Conservation (phyloP, 1,140 invertebrate genomes). For the Nebria ingens region DNA sequence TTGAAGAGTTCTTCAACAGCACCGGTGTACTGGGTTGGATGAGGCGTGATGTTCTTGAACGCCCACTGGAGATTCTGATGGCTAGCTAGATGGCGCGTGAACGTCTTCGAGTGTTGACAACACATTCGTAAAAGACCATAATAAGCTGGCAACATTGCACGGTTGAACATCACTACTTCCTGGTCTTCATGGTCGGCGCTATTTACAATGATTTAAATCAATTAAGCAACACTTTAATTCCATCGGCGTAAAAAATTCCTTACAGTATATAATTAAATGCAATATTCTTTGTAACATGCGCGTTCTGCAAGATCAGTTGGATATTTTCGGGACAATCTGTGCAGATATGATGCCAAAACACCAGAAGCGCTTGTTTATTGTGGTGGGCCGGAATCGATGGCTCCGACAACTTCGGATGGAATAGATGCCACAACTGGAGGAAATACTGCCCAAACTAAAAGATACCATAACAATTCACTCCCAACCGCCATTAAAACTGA, state of each 20-base stretch:
- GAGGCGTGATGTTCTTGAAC: constrained; percentile 90
- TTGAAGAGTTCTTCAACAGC: constrained; percentile 87
- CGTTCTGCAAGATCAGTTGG: constrained; percentile 72
- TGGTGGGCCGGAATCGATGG: constrained; percentile 89
- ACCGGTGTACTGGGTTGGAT: constrained; percentile 81
- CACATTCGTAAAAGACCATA: constrained; percentile 82
- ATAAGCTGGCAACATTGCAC: constrained; percentile 88
- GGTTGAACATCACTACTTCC: constrained; percentile 86
- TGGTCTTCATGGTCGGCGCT: constrained; percentile 92
- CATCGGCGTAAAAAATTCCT: constrained; percentile 31
- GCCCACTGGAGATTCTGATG: constrained; percentile 96
- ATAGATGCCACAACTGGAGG: constrained; percentile 83
- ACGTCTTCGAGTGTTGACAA: constrained; percentile 74
- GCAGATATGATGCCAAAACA: constrained; percentile 89
- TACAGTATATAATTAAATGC: constrained; percentile 95
- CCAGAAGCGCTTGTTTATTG: constrained; percentile 85
- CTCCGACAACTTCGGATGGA: constrained; percentile 90
- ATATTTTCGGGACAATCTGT: constrained; percentile 88
- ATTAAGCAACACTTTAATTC: neutral
- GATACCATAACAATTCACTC: constrained; percentile 15
- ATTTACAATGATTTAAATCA: constrained; percentile 15
- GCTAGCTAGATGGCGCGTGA: constrained; percentile 73
- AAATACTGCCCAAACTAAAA: constrained; percentile 77
- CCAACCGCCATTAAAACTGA: no score
- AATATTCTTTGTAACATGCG: constrained; percentile 81